Evolutionary conservation across 2,113 vertebrate species (phyloP), one percentile per base, ranked within the genome.

Genomic region (Mormoops blainvillei): DNA sequence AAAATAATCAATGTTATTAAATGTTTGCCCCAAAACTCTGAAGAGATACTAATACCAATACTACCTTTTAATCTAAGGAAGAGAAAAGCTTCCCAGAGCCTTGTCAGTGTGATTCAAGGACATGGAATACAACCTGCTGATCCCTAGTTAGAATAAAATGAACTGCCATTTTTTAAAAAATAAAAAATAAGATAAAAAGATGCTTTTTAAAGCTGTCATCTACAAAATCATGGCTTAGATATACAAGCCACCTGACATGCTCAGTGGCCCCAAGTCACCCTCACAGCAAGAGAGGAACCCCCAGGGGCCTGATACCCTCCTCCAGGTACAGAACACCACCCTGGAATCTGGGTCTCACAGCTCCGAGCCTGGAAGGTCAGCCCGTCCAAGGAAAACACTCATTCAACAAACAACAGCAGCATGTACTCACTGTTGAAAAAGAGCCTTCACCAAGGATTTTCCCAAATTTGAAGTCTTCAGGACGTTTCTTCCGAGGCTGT

Each of bases 381-480:
- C 10, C 26, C 14, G 13, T 13, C 58, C 45, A 80, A 87, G 48
- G 31, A 80, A 87, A 87, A 78, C 7, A 2, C 13, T n/a, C 18
- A 20, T 43, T 68, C 18, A 14, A 90, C 54, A 92, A 78, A 87
- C 80, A 89, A n/a, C 48, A 33, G 76, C 36, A 10, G 52, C 18
- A 14, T 82, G 95, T 98, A 99, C 98, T 97, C 98, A 99, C 99
- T 96, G 99, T 99, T 8, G 99, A 99, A 97, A 99, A 99, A 94
- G 99, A 99, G 97, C 99, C 99, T 98, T 99, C 99, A 88, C 99
- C 99, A 94, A 99, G 98, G 96, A 99, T 99, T 97, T 99, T 99
- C 97, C 99, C 99, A 85, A 99, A 99, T 98, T 98, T 99, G 98
- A 99, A 99, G 98, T 99, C 99, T 97, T 99, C 99, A 0, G 99